phyloP scores from a whole-genome alignment of 2,113 vertebrate species.

The Hydrochoerus hydrochaeris region DNA sequence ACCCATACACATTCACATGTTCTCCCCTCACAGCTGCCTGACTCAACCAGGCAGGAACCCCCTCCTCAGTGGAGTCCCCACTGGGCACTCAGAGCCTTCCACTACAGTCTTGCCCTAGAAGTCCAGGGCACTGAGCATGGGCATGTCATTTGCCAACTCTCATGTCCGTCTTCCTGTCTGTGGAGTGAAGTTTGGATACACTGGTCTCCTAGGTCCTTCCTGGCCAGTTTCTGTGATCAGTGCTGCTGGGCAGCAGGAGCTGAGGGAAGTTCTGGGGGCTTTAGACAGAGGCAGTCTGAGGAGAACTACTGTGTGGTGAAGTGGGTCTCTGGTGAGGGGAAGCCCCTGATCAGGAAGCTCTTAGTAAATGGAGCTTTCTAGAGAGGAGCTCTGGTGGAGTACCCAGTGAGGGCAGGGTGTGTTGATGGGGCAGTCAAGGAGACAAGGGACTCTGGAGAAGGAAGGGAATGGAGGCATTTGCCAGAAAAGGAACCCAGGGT shows the following conservation, averaged over 20 bases:
- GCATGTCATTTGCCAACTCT: not conserved
- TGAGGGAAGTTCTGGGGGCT: not conserved
- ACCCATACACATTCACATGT: slow-evolving; percentile 35
- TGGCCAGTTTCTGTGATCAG: not conserved
- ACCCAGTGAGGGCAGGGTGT: not conserved
- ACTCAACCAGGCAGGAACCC: slow-evolving; percentile 53
- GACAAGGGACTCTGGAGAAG: slow-evolving; percentile 18
- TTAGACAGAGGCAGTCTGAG: not conserved
- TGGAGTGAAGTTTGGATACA: slow-evolving; percentile 8
- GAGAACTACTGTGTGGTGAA: not conserved
- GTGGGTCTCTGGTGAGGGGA: not conserved
- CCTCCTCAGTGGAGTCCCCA: not conserved
- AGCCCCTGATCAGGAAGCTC: not conserved
- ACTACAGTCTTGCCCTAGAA: not conserved
- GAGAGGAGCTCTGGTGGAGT: not conserved
- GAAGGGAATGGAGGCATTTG: not conserved
- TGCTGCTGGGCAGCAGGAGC: not conserved
- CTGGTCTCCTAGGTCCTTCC: not conserved
- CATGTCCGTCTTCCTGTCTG: not conserved
- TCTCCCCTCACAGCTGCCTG: slow-evolving; percentile 44
- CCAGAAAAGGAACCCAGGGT: not conserved
- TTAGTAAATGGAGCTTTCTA: not conserved
- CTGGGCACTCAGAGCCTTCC: not conserved
- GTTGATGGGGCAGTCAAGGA: not conserved
- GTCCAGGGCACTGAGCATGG: slow-evolving; percentile 22